Evolutionary conservation across 2,888 invertebrate species (phyloP), one percentile per base, ranked within the genome.

Genomic region (Acholoe squamosa): DNA sequence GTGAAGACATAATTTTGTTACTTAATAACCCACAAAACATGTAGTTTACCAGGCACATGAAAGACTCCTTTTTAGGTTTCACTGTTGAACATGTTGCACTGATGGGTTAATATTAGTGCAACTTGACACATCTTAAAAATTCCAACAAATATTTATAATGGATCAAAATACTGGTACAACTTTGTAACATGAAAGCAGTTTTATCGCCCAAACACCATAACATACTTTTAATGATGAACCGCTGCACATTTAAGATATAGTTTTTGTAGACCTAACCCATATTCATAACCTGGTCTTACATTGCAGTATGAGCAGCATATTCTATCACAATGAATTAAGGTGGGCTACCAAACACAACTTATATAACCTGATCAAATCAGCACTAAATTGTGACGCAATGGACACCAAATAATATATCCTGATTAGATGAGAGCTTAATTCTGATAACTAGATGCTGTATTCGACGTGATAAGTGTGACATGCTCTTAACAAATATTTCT

Each of bases 251-350:
- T 28, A 71, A 22, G 3, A 71, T n/a, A n/a, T 61, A 61, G 61
- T 61, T n/a, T 0, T 61, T 7, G 3, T n/a, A 28, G 71, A 71
- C 71, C 28, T 7, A n/a, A 61, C 61, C 31, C 25, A 71, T 28
- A 22, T 71, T 28, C 25, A 71, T 14, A 28, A 71, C 71, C 28
- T 28, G 43, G 10, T 43, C 5, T 71, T n/a, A 61, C 61, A 61
- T 71, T 28, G n/a, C 28, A n/a, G 31, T 14, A 71, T 14, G 14
- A 71, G 14, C 31, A n/a, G 28, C 25, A 28, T n/a, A 14, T 14
- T 25, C 1, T 71, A 71, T 71, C 71, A 71, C 71, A 71, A 71
- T 71, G 71, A 71, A 71, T 71, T 3, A 71, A 71, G 71, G 71
- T 71, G 71, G 71, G 71, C 28, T 28, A 28, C 12, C 5, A 71